phyloP scores from a whole-genome alignment of 1,140 invertebrate genomes.

The Drosophila seguyi region DNA sequence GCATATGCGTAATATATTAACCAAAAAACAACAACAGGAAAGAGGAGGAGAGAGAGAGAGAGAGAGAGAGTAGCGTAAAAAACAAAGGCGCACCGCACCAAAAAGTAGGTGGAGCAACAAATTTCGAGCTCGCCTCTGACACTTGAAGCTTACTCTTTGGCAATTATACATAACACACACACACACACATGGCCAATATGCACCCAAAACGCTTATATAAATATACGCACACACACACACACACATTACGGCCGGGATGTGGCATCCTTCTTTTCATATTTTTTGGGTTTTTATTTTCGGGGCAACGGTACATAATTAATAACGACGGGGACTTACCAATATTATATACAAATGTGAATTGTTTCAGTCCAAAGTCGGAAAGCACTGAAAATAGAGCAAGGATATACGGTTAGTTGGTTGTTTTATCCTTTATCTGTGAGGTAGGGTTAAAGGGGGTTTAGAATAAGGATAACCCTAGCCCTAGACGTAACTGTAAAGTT shows the following conservation, averaged over 20 bases:
- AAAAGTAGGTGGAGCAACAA: slow-evolving; percentile 73
- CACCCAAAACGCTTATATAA: slow-evolving; percentile 13
- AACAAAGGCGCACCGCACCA: slow-evolving; percentile 22
- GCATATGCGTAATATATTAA: slow-evolving; percentile 80
- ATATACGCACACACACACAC: slow-evolving; percentile 1
- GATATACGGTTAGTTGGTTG: background rate
- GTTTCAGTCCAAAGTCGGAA: background rate
- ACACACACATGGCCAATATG: slow-evolving; percentile 1
- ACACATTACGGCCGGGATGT: slow-evolving; percentile 12
- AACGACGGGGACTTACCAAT: slow-evolving; percentile 54
- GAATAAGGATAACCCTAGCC: too few relatives aligned
- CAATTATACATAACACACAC: slow-evolving; percentile 16
- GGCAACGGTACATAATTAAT: slow-evolving; percentile 60
- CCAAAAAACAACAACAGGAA: slow-evolving; percentile 45
- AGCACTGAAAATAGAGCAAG: slow-evolving; percentile 1
- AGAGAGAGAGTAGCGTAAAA: slow-evolving; percentile 15
- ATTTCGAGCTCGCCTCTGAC: slow-evolving; percentile 57
- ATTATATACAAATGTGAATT: slow-evolving; percentile 11
- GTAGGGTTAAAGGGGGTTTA: background rate
- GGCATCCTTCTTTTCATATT: slow-evolving; percentile 5
- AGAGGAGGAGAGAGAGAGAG: background rate
- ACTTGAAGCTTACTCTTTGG: slow-evolving; percentile 67
- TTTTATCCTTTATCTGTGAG: background rate
- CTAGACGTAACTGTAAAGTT: too few relatives aligned
- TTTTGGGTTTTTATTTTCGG: slow-evolving; percentile 11